Base-by-base conservation (phyloP, 2,113 vertebrate genomes). In the Excalfactoria chinensis region DNA sequence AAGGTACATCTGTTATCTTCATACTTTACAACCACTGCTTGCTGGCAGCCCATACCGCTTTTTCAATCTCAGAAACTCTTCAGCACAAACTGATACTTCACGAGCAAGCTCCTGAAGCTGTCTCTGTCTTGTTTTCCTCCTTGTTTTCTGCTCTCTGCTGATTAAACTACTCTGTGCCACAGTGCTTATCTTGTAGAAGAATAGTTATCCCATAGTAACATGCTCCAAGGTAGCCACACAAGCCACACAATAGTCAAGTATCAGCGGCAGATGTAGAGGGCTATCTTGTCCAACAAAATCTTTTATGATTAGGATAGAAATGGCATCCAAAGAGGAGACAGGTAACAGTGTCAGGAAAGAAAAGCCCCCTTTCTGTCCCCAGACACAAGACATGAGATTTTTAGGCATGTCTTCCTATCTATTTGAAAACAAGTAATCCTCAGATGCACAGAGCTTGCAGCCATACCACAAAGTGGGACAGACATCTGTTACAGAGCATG, bases 401-500 rank as follows among this genome's bases (percentile, higher is more conserved):
- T 75, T 37, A 84, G 26, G n/a, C 58, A 66, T 9, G 12, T 87
- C 23, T 41, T 86, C 18, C 26, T 15, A 25, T n/a, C 5, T 68
- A 51, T 64, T 11, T n/a, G 55, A 46, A 2, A 0, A 0, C 7
- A 64, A 43, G 13, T 28, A 79, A 76, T 37, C 12, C 16, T 70
- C 58, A 55, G 26, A 70, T 63, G 18, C 8, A 34, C 0, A 0
- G 4, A 7, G 7, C 34, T 85, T 73, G 11, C 16, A 73, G n/a
- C 4, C 12, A 62, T 49, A 85, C 13, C 28, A 44, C 17, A 83
- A 70, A 62, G 30, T 74, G 49, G 4, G 43, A 78, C 11, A 51
- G 75, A 85, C 2, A 28, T 22, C 60, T 59, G 51, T 9, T 59
- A 64, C n/a, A 73, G 26, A 76, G 28, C 11, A 32, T 32, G 16